These are phyloP conservation scores for Lerista edwardsae DNA, from an alignment of 2,797 vertebrate species.

Conservation along the genomic window DNA sequence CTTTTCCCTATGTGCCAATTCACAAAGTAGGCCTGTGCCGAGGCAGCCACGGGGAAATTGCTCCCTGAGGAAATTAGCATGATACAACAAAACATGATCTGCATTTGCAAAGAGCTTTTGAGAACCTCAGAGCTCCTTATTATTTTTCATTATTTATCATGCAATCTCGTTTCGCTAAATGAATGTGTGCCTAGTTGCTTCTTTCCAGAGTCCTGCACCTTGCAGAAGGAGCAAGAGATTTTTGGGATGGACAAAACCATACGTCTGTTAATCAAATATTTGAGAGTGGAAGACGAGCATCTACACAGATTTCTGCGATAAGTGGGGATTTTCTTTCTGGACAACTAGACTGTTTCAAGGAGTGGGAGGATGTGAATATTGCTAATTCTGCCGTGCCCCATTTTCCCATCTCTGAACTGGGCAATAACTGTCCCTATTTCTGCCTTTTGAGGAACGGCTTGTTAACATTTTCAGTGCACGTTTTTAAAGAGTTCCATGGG, in stretches of 20 bases:
- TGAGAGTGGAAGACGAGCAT: background rate
- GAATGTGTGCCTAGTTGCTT: background rate
- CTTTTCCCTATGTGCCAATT: slow-evolving; percentile 33
- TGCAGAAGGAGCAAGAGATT: background rate
- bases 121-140: slow-evolving; percentile 7
- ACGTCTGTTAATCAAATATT: background rate
- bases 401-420: too few relatives aligned
- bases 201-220: background rate
- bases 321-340: background rate
- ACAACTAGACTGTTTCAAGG: background rate
- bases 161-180: slow-evolving; percentile 4
- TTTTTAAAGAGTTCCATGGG: too few relatives aligned
- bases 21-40: slow-evolving; percentile 33
- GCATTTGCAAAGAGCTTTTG: slow-evolving; percentile 27
- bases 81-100: slow-evolving; percentile 36
- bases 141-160: slow-evolving; percentile 23
- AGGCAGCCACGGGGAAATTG: slow-evolving; percentile 34
- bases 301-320: background rate
- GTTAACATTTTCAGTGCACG: too few relatives aligned
- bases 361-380: background rate
- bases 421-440: too few relatives aligned
- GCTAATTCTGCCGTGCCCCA: background rate
- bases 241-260: background rate
- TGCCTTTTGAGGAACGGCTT: too few relatives aligned
- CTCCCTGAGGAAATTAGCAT: slow-evolving; percentile 38